These are phyloP conservation scores for Trichopoda pennipes DNA, from an alignment of 2,888 invertebrate species.

Conservation along the genomic window DNA sequence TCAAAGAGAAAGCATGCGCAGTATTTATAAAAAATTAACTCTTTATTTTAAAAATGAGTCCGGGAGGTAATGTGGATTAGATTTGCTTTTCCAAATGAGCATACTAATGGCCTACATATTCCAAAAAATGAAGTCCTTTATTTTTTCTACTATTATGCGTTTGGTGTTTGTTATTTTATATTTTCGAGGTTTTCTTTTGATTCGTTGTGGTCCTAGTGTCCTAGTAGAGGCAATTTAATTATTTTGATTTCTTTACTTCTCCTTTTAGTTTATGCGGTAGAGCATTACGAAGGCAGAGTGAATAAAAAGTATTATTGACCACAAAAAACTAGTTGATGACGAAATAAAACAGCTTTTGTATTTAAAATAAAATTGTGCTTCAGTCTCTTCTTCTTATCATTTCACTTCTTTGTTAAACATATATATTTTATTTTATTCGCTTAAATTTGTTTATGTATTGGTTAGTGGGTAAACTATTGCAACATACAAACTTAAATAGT, in stretches of 20 bases:
- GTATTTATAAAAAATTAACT: background rate
- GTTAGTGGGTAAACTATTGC: background rate
- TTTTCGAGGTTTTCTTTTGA: slow-evolving; percentile 24
- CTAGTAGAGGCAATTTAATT: slow-evolving; percentile 64
- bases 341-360: slow-evolving; percentile 55
- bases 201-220: slow-evolving; percentile 54
- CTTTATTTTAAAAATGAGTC: slow-evolving; percentile 3
- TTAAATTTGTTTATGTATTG: background rate
- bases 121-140: slow-evolving; percentile 24
- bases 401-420: background rate
- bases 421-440: background rate
- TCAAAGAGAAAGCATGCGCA: slow-evolving; percentile 37
- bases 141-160: slow-evolving; percentile 2
- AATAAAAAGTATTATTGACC: slow-evolving; percentile 44
- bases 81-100: slow-evolving; percentile 15
- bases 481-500: background rate
- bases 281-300: slow-evolving; percentile 28
- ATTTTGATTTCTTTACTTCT: slow-evolving; percentile 55
- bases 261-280: slow-evolving; percentile 47
- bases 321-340: slow-evolving; percentile 52
- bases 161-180: slow-evolving; percentile 1
- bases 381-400: background rate
- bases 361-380: slow-evolving; percentile 19
- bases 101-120: slow-evolving; percentile 52
- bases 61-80: slow-evolving; percentile 39